Percentiles rank a stretch among this genome's conserved stretches.
phyloP scores from a whole-genome alignment of 2,113 vertebrate species.

The Callorhinus ursinus region DNA sequence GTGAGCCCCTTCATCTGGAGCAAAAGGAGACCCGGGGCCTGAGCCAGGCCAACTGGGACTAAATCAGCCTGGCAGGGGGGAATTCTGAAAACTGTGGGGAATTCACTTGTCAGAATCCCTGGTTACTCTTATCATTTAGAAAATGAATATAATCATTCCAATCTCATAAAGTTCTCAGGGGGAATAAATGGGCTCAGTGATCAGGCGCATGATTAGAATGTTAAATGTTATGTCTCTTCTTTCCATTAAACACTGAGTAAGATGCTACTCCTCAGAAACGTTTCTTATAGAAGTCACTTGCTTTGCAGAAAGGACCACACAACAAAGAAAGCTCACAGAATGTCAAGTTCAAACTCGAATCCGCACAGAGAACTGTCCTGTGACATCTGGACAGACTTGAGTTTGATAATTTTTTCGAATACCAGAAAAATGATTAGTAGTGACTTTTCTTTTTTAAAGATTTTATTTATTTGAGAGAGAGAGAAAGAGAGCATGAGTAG shows the following conservation, averaged over 20 bases:
- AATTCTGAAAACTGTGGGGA: not conserved
- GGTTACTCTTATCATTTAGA: not conserved
- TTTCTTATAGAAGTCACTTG: not conserved
- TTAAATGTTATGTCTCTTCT: not conserved
- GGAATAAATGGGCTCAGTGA: not conserved
- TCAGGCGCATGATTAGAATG: not conserved
- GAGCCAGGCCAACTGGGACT: not conserved
- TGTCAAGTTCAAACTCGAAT: not conserved
- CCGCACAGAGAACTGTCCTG: not conserved
- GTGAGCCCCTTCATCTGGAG: not conserved
- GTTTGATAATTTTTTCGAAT: not conserved
- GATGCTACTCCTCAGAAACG: not conserved
- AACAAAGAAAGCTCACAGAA: not conserved
- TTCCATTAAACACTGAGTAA: not conserved
- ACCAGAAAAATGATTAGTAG: not conserved
- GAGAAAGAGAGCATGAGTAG: too few relatives aligned
- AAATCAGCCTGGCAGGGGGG: not conserved
- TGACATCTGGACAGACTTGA: not conserved
- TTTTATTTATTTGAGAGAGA: too few relatives aligned
- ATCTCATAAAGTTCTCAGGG: not conserved
- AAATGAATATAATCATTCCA: not conserved
- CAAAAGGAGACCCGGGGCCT: not conserved
- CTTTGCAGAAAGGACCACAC: not conserved
- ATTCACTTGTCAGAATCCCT: not conserved
- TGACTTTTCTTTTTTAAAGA: not conserved